Evolutionary conservation across 2,888 invertebrate species (phyloP), one percentile per base, ranked within the genome.

Genomic region (Trichopria drosophilae): DNA sequence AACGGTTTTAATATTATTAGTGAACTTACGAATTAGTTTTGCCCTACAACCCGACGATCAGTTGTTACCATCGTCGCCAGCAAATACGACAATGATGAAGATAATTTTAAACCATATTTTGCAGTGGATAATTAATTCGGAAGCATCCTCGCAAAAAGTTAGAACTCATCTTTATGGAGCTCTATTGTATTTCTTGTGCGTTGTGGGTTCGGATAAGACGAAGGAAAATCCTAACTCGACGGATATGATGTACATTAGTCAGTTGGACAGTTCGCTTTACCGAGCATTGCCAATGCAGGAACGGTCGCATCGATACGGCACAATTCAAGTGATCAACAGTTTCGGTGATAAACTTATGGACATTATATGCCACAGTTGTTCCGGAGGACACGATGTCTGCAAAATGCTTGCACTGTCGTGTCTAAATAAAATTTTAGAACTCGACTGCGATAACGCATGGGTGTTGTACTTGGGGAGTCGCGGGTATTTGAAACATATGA

Each of bases 131-230:
- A 77, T 91, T 23, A 82, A 85, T 1, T 88, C 90, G 31, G 88
- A 89, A 42, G 87, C 86, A 0, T 84, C 87, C 0, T 87, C 88
- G 1, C 93, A 93, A 68, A 88, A 90, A 67, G 83, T 93, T 51
- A 77, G 93, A 32, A 89, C 92, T 0, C 91, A 94, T 71, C 75
- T 95, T 10, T 95, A 95, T 68, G 90, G 90, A 1, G 86, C 92
- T 0, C 71, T 95, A 13, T 75, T 93, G 1, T 90, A 90, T 61
- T 88, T 87, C 58, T 77, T 95, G 47, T 87, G 88, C 62, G 86
- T 94, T 12, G 83, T 86, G 0, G 85, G 83, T 58, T 70, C 81
- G 59, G 81, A 81, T 57, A 75, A 76, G 1, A 76, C 76, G 12
- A 66, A 64, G 13, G 1, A 40, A 34, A 15, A 26, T 29, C 7